phyloP scores from a whole-genome alignment of 2,797 vertebrate species.

The Takifugu rubripes region DNA sequence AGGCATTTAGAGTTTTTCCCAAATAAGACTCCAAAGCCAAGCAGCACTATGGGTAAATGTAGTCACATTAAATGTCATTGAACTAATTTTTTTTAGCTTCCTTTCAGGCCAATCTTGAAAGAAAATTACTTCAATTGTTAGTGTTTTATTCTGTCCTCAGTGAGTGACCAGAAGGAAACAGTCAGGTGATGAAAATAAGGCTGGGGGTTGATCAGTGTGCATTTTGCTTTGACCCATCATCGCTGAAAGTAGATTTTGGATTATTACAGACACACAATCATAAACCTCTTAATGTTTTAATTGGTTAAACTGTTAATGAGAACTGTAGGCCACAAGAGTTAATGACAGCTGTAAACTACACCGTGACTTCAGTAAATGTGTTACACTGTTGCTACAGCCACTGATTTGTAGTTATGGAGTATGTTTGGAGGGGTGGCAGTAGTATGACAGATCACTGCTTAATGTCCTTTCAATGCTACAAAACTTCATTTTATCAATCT shows the following conservation, averaged over 20 bases:
- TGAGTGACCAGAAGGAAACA: conserved; percentile 58
- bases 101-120: conserved; percentile 62
- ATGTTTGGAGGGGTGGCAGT: too few relatives aligned
- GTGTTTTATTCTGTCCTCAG: conserved; percentile 65
- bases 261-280: too few relatives aligned
- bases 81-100: conserved; percentile 53
- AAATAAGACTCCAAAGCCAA: conserved; percentile 20
- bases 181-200: conserved; percentile 36
- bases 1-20: conserved; percentile 1
- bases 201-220: conserved; percentile 10
- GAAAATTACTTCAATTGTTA: conserved; percentile 74
- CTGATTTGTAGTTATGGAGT: too few relatives aligned
- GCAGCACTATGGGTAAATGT: conserved; percentile 30
- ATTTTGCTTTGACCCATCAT: background rate
- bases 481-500: too few relatives aligned
- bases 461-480: too few relatives aligned
- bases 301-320: too few relatives aligned
- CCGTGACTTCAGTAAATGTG: too few relatives aligned
- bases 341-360: too few relatives aligned
- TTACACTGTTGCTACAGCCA: too few relatives aligned
- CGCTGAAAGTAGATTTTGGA: background rate
- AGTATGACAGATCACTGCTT: too few relatives aligned
- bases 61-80: conserved; percentile 58
- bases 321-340: too few relatives aligned
- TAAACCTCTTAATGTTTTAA: too few relatives aligned